Conservation (phyloP, 2,113 vertebrate species). For the Zosterops hypoxanthus region DNA sequence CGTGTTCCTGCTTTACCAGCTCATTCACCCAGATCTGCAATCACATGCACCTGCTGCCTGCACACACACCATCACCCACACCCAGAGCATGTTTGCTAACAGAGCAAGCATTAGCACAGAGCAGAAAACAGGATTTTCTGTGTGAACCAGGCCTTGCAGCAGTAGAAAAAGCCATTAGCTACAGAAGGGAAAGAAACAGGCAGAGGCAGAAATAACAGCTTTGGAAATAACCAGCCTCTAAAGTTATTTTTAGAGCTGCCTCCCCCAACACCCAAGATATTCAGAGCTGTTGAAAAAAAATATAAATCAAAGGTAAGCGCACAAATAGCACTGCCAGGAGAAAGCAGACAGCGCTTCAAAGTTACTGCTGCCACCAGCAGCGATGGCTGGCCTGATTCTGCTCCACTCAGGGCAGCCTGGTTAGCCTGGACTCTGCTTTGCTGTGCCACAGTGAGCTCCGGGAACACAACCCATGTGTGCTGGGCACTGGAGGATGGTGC, state of each 20-base stretch:
- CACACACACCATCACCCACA: not conserved
- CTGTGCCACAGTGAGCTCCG: not conserved
- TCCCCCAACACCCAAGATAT: not conserved
- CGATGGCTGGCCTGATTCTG: not conserved
- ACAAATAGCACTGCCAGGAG: not conserved
- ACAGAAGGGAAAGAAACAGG: not conserved
- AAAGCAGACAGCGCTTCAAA: slow-evolving; percentile 7
- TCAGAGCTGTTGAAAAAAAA: not conserved
- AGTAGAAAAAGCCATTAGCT: not conserved
- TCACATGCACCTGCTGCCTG: not conserved
- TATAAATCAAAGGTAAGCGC: not conserved
- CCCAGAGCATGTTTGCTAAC: not conserved
- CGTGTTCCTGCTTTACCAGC: not conserved
- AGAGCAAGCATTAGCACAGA: not conserved
- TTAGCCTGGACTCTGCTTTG: not conserved
- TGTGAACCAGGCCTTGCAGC: not conserved
- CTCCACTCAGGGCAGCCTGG: not conserved
- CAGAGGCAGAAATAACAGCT: not conserved
- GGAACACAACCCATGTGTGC: rapidly evolving
- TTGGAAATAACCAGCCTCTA: not conserved
- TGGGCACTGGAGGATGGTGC: not conserved
- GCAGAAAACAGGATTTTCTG: not conserved
- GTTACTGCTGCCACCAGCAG: not conserved
- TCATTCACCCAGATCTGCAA: not conserved
- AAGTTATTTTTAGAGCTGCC: slow-evolving; percentile 39